Percentiles rank a stretch among this genome's conserved stretches.
phyloP scores from a whole-genome alignment of 2,797 vertebrate species.

The Petrocephalus schoutedeni region DNA sequence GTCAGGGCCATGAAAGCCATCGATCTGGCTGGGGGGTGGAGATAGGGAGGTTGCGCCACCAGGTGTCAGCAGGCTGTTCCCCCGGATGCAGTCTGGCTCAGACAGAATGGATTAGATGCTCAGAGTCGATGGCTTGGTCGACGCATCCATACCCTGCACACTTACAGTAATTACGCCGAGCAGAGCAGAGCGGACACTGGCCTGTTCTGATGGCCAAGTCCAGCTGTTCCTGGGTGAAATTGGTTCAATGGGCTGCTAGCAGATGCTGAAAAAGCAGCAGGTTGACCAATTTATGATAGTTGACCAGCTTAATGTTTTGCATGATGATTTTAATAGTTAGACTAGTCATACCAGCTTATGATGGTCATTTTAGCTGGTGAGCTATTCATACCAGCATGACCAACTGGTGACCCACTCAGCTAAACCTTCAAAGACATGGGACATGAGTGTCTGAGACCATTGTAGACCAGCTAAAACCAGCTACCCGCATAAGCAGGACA shows the following conservation, averaged over 20 bases:
- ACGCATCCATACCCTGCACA: neutral
- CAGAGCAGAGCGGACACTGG: neutral
- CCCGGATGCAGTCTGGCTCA: slow-evolving; percentile 39
- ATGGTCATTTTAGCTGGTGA: neutral
- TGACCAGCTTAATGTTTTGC: neutral
- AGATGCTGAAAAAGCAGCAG: neutral
- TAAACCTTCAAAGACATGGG: neutral
- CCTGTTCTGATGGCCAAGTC: neutral
- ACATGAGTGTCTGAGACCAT: neutral
- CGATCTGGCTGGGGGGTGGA: slow-evolving; percentile 36
- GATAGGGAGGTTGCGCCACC: slow-evolving; percentile 44
- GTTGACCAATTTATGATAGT: neutral
- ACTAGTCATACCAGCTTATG: neutral
- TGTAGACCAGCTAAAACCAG: neutral
- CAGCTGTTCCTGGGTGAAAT: neutral
- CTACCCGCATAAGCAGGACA: neutral
- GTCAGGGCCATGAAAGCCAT: slow-evolving; percentile 50
- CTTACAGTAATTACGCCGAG: neutral
- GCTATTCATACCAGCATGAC: neutral
- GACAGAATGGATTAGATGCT: slow-evolving; percentile 38
- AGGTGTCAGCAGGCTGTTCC: slow-evolving; percentile 33
- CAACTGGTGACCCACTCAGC: neutral
- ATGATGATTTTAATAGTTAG: neutral
- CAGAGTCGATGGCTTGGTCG: neutral
- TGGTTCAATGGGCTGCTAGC: neutral